Conservation (phyloP, 2,888 invertebrate species). For the Acronicta alni region DNA sequence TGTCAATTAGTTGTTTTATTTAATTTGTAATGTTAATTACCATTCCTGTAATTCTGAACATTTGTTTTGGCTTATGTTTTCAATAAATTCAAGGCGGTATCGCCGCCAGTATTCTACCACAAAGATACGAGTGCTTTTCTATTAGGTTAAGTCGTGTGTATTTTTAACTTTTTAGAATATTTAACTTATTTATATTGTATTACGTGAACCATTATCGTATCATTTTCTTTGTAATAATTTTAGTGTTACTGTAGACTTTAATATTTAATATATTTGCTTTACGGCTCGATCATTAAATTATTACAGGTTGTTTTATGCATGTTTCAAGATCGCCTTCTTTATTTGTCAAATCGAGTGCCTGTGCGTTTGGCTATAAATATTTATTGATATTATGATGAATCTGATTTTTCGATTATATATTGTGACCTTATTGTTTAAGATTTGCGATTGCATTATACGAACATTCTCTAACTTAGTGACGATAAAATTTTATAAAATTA, state of each 20-base stretch:
- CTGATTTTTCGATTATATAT: constrained; percentile 70
- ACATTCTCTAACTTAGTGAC: constrained; percentile 74
- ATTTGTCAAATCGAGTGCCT: constrained; percentile 84
- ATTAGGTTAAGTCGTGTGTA: constrained; percentile 89
- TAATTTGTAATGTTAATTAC: constrained; percentile 76
- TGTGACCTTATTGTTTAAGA: constrained; percentile 76
- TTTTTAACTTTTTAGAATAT: constrained; percentile 89
- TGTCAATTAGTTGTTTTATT: constrained; percentile 81
- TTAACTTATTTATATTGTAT: constrained; percentile 89
- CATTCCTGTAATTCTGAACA: constrained; percentile 80
- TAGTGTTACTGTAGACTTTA: constrained; percentile 87
- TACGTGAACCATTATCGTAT: constrained; percentile 86
- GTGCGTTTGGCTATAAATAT: constrained; percentile 70
- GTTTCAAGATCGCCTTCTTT: constrained; percentile 81
- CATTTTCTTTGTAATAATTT: constrained; percentile 88
- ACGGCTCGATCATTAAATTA: constrained; percentile 82
- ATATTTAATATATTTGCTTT: constrained; percentile 89
- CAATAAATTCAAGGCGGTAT: constrained; percentile 63
- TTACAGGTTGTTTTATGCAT: constrained; percentile 82
- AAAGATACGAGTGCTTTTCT: constrained; percentile 86
- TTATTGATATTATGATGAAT: constrained; percentile 73
- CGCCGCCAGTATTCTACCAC: constrained; percentile 70
- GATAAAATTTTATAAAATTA: constrained; percentile 81
- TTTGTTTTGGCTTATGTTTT: constrained; percentile 78
- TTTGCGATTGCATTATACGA: constrained; percentile 62